Conservation (phyloP, 2,797 vertebrate species). For the Tachyglossus aculeatus region DNA sequence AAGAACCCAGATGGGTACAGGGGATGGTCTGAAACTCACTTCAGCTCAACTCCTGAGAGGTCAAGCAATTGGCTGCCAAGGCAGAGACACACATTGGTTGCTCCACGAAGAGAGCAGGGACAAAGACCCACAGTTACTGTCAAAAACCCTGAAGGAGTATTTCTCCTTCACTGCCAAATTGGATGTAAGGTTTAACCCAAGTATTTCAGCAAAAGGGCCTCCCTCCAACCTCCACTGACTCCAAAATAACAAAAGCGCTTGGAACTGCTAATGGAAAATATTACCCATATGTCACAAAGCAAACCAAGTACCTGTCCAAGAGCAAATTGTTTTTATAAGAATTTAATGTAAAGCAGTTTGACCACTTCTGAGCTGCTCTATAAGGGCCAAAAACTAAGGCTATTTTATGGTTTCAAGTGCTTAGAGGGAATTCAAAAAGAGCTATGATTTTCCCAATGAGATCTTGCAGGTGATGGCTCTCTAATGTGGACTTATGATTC, state of each 20-base stretch:
- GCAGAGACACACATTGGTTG: background rate
- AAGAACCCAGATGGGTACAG: background rate
- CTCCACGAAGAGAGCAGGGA: background rate
- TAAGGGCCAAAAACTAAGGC: background rate
- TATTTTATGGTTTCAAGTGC: background rate
- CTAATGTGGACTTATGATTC: background rate
- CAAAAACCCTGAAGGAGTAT: background rate
- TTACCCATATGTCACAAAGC: slow-evolving; percentile 6
- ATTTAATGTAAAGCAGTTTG: slow-evolving; percentile 29
- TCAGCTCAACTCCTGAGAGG: background rate
- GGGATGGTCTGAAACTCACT: background rate
- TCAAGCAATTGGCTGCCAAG: background rate
- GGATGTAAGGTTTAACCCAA: background rate
- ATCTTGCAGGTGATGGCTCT: slow-evolving; percentile 12
- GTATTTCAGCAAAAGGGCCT: slow-evolving; percentile 39
- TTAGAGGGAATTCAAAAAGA: slow-evolving; percentile 26
- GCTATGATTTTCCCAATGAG: background rate
- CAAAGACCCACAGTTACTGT: background rate
- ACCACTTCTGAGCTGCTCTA: slow-evolving; percentile 26
- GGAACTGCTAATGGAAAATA: slow-evolving; percentile 21
- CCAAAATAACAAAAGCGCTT: slow-evolving; percentile 19
- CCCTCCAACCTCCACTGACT: slow-evolving; percentile 22
- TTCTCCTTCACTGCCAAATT: background rate
- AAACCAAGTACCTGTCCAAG: slow-evolving; percentile 11
- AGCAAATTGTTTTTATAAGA: slow-evolving; percentile 33